Conservation (phyloP, 2,797 vertebrate species). For the Schizopygopsis pylzovi region DNA sequence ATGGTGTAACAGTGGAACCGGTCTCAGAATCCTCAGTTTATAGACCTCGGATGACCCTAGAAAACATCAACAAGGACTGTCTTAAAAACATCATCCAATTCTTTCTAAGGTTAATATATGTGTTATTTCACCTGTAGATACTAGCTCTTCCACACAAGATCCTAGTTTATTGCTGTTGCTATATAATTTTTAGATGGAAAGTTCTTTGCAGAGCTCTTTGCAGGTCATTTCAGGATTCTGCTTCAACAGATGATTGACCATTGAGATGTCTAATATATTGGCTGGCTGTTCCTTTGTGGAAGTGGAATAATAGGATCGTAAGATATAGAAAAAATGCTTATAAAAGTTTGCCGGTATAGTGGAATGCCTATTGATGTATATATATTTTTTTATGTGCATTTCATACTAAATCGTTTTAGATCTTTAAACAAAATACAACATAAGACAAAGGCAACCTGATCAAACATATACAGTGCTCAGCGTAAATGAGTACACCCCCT, state of each 20-base stretch:
- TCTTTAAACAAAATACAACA: background rate
- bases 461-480: too few species aligned
- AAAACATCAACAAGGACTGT: constrained; percentile 24
- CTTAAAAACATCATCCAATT: background rate
- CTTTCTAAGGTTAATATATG: constrained; percentile 3
- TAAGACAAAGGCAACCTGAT: background rate
- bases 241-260: background rate
- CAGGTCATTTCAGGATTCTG: background rate
- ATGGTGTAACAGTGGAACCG: constrained; percentile 20
- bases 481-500: too few species aligned
- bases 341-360: background rate
- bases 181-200: background rate
- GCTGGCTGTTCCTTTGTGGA: background rate
- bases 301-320: background rate
- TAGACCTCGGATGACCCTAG: background rate
- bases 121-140: background rate
- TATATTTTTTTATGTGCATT: background rate
- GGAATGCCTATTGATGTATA: background rate
- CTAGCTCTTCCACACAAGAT: background rate
- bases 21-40: constrained; percentile 17
- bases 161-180: background rate
- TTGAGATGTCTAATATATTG: constrained; percentile 1
- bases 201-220: background rate
- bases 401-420: background rate
- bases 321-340: background rate